These are phyloP conservation scores for Limulus polyphemus DNA, from an alignment of 2,888 invertebrate species.

Conservation along the genomic window DNA sequence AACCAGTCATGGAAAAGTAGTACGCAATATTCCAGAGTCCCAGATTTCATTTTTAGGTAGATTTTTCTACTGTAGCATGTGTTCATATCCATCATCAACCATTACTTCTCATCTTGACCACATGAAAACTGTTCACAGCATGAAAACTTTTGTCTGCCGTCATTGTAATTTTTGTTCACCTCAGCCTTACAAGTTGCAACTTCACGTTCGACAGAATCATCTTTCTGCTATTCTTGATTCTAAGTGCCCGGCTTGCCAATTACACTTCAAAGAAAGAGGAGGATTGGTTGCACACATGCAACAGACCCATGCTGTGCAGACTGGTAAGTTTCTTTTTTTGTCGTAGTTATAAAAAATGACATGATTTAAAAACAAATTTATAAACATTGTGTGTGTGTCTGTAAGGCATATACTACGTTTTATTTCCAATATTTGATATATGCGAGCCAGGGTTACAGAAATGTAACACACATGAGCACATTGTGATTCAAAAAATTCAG, in stretches of 20 bases:
- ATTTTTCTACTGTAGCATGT: conserved; percentile 27
- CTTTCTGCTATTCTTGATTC: conserved; percentile 26
- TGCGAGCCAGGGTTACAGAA: no score
- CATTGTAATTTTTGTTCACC: conserved; percentile 26
- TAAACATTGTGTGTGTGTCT: no score
- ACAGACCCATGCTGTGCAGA: conserved; percentile 28
- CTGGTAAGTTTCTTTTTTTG: conserved; percentile 10
- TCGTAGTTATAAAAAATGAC: no score
- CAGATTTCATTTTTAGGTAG: conserved; percentile 25
- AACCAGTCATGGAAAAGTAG: conserved; percentile 23
- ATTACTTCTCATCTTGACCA: conserved; percentile 26
- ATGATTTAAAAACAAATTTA: no score
- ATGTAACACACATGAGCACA: no score
- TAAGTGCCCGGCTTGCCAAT: conserved; percentile 26
- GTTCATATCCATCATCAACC: conserved; percentile 22
- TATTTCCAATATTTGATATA: no score
- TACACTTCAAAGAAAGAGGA: conserved; percentile 25
- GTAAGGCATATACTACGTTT: no score
- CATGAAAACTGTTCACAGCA: conserved; percentile 26
- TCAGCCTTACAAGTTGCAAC: conserved; percentile 23
- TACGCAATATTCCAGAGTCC: conserved; percentile 26
- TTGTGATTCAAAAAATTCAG: no score
- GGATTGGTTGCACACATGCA: conserved; percentile 27
- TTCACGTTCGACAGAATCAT: conserved; percentile 27
- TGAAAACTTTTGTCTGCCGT: conserved; percentile 27